Conservation (phyloP, 2,797 vertebrate genomes). For the Miichthys miiuy region DNA sequence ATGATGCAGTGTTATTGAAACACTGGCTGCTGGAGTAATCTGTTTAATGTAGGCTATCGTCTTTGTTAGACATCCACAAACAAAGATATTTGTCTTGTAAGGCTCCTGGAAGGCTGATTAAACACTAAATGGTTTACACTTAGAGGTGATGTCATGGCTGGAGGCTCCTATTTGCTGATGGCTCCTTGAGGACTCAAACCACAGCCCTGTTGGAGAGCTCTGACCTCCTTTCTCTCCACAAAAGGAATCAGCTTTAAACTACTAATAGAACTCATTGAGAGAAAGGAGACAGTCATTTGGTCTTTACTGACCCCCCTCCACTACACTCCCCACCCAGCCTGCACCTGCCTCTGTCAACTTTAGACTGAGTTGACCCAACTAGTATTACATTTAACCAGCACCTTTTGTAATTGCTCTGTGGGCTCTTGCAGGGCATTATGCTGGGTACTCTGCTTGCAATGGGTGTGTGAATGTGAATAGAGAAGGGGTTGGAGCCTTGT, state of each 20-base stretch:
- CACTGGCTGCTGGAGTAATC: constrained; percentile 28
- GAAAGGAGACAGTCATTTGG: constrained; percentile 63
- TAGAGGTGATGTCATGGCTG: constrained; percentile 77
- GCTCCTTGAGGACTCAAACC: constrained; percentile 70
- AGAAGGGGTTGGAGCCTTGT: constrained; percentile 70
- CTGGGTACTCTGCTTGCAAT: constrained; percentile 56
- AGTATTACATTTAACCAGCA: constrained; percentile 67
- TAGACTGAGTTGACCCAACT: constrained; percentile 66
- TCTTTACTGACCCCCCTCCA: constrained; percentile 45
- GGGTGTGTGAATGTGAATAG: constrained; percentile 72
- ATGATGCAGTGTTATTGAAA: constrained; percentile 12
- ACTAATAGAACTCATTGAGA: constrained; percentile 54
- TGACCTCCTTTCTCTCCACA: constrained; percentile 75
- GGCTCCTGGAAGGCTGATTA: constrained; percentile 69
- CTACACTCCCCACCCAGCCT: neutral
- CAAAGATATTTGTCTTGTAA: constrained; percentile 63
- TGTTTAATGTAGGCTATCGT: constrained; percentile 42
- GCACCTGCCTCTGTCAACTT: constrained; percentile 58
- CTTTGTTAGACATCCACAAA: constrained; percentile 58
- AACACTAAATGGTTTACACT: constrained; percentile 75
- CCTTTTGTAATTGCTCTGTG: constrained; percentile 70
- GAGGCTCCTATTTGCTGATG: constrained; percentile 68
- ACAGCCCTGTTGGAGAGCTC: constrained; percentile 58
- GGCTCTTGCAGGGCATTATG: constrained; percentile 71
- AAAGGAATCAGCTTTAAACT: constrained; percentile 66